A percentile compares a stretch with the other conserved stretches of the same genome.
phyloP scores from a whole-genome alignment of 2,113 vertebrate species.

The Psittacula cyanocephala region DNA sequence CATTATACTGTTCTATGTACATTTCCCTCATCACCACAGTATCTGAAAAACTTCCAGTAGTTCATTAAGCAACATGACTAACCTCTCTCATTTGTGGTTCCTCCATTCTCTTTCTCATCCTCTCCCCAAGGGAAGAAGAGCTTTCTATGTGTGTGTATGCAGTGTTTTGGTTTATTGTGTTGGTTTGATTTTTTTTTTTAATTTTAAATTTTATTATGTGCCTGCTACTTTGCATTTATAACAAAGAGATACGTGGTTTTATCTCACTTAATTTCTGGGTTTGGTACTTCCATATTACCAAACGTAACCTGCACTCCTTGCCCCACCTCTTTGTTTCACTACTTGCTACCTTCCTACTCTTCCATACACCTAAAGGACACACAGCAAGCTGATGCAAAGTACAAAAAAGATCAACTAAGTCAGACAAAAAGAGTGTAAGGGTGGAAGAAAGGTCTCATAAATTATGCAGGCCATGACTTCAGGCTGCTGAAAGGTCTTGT shows the following conservation, averaged over 20 bases:
- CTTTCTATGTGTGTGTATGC: not conserved
- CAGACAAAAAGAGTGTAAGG: not conserved
- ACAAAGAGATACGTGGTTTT: not conserved
- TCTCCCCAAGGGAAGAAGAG: constrained; percentile 14
- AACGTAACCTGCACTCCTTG: not conserved
- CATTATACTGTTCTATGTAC: constrained; percentile 23
- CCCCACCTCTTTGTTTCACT: not conserved
- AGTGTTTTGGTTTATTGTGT: not conserved
- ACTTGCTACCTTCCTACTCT: not conserved
- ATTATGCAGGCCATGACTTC: constrained; percentile 21
- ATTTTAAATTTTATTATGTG: not conserved
- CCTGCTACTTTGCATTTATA: not conserved
- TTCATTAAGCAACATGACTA: constrained; percentile 64
- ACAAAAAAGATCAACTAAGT: not conserved
- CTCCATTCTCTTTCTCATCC: constrained; percentile 7
- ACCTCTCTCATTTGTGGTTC: constrained; percentile 50
- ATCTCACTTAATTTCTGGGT: not conserved
- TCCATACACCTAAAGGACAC: not conserved
- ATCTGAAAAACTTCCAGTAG: constrained; percentile 61
- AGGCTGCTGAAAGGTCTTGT: constrained; percentile 34
- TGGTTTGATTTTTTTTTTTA: not conserved
- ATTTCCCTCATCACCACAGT: constrained; percentile 39
- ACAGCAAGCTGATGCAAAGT: constrained; percentile 8
- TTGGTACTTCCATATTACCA: not conserved
- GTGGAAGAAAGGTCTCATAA: not conserved